These are phyloP conservation scores for Stichodactyla helianthus DNA, from an alignment of 64 coral and sea anemone genomes.

Conservation along the genomic window DNA sequence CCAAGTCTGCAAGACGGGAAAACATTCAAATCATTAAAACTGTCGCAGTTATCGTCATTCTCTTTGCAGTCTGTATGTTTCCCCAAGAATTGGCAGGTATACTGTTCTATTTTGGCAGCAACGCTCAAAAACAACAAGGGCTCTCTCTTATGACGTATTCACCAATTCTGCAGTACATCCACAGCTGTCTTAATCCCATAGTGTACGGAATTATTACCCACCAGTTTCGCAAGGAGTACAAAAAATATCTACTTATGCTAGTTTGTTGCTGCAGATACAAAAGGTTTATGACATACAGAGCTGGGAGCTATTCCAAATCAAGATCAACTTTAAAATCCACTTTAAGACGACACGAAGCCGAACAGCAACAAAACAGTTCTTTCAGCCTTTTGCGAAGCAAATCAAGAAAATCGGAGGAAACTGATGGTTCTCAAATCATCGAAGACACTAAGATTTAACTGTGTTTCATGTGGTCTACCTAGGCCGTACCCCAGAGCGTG, in stretches of 20 bases:
- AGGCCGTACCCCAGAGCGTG: neutral
- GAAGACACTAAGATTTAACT: slow-evolving; percentile 5
- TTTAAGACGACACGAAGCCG: neutral
- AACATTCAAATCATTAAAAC: slow-evolving; percentile 72
- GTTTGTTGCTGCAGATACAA: neutral
- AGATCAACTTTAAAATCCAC: slow-evolving; percentile 12
- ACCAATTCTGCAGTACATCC: slow-evolving; percentile 20
- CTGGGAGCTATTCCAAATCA: neutral
- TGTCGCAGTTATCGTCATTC: slow-evolving; percentile 51
- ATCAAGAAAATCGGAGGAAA: neutral
- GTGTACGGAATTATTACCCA: slow-evolving; percentile 29
- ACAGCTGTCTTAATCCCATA: slow-evolving; percentile 27
- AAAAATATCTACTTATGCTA: slow-evolving; percentile 5
- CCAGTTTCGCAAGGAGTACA: slow-evolving; percentile 33
- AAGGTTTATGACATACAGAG: neutral
- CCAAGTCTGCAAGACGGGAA: slow-evolving; percentile 31
- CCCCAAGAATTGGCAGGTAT: slow-evolving; percentile 42
- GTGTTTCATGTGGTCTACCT: neutral
- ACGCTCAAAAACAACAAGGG: neutral
- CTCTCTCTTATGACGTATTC: slow-evolving; percentile 4
- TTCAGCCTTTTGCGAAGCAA: neutral
- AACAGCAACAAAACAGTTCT: neutral
- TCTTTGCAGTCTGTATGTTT: slow-evolving; percentile 68
- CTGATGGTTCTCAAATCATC: neutral
- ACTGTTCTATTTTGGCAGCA: slow-evolving; percentile 22